Evolutionary conservation across 2,888 invertebrate species (phyloP).

Genomic region (Leucozona laternaria): DNA sequence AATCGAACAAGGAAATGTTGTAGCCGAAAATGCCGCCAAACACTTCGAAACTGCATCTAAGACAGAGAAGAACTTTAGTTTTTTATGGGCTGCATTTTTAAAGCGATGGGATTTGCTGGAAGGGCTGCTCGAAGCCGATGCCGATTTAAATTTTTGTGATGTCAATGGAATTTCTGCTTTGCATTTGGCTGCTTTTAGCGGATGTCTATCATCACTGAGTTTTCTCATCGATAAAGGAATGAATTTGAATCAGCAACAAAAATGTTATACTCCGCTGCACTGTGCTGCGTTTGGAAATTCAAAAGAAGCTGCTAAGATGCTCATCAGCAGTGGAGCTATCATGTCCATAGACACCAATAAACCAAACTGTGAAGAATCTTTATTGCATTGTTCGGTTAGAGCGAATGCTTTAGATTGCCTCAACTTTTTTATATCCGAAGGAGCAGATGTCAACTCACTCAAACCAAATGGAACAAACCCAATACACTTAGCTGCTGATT

Average conservation of each 20-base stretch:
- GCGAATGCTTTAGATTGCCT: slow-evolving; percentile 93
- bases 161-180: slow-evolving; percentile 90
- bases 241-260: slow-evolving; percentile 88
- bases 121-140: slow-evolving; percentile 87
- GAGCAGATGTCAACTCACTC: slow-evolving; percentile 90
- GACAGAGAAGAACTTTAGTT: slow-evolving; percentile 88
- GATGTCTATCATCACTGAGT: slow-evolving; percentile 89
- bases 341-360: slow-evolving; percentile 88
- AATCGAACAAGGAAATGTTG: slow-evolving; percentile 88
- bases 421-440: slow-evolving; percentile 89
- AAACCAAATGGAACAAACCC: slow-evolving; percentile 91
- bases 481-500: slow-evolving; percentile 91
- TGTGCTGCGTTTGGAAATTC: slow-evolving; percentile 96
- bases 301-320: slow-evolving; percentile 90
- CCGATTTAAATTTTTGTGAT: slow-evolving; percentile 89
- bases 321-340: slow-evolving; percentile 89
- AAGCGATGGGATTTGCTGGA: slow-evolving; percentile 88
- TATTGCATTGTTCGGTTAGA: slow-evolving; percentile 93
- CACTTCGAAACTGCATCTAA: slow-evolving; percentile 86
- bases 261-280: slow-evolving; percentile 92
- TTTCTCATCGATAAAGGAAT: slow-evolving; percentile 88
- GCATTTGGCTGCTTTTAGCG: slow-evolving; percentile 91
- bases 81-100: slow-evolving; percentile 90
- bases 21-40: slow-evolving; percentile 85
- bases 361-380: slow-evolving; percentile 89